phyloP scores from a whole-genome alignment of 2,888 invertebrate species.

The Cactoblastis cactorum region DNA sequence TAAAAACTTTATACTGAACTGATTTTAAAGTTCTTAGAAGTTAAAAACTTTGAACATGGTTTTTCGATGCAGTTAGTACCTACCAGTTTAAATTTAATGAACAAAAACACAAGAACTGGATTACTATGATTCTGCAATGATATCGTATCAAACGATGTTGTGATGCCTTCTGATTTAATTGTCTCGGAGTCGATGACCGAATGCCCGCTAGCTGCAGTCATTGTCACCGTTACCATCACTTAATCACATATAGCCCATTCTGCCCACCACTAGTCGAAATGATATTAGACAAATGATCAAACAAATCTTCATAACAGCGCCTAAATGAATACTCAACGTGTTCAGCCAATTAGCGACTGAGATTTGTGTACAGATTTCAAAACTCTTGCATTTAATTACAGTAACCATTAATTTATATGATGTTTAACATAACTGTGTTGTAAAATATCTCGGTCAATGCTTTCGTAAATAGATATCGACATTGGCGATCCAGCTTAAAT shows the following conservation, averaged over 20 bases:
- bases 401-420: neutral
- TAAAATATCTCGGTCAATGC: neutral
- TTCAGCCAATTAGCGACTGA: conserved; percentile 4
- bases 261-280: neutral
- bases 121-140: neutral
- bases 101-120: no score
- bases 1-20: no score
- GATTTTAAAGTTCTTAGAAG: no score
- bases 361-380: conserved; percentile 1
- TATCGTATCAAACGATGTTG: conserved; percentile 15
- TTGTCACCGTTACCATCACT: conserved; percentile 6
- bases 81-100: no score
- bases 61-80: no score
- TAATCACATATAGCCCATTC: neutral
- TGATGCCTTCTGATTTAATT: conserved; percentile 53
- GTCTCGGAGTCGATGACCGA: conserved; percentile 67
- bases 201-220: conserved; percentile 46
- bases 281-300: neutral
- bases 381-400: conserved; percentile 2
- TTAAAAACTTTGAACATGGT: no score
- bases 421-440: neutral
- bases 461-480: neutral
- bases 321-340: neutral
- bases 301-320: neutral
- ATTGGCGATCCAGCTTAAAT: neutral